phyloP scores from a whole-genome alignment of 2,113 vertebrate genomes.

The Gracilinanus agilis region DNA sequence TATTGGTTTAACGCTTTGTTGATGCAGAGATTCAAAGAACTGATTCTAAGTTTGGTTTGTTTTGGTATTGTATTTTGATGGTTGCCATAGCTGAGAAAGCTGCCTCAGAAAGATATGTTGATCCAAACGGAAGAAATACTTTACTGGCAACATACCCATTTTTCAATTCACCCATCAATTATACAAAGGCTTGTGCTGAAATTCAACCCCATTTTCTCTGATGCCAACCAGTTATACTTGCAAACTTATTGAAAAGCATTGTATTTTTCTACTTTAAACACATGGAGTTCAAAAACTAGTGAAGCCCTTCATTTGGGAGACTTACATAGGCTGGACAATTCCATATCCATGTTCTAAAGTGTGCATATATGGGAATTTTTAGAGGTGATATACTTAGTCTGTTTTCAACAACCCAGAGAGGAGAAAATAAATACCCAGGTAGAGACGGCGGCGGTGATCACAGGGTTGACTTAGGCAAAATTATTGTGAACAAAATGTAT shows the following conservation, averaged over 20 bases:
- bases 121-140: not conserved
- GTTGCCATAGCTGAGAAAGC: not conserved
- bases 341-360: not conserved
- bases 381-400: not conserved
- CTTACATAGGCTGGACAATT: not conserved
- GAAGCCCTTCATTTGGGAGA: not conserved
- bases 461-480: not conserved
- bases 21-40: not conserved
- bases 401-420: not conserved
- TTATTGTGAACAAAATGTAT: not conserved
- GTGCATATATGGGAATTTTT: not conserved
- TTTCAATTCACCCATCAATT: not conserved
- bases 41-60: not conserved
- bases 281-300: not conserved
- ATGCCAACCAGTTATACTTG: not conserved
- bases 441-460: not conserved
- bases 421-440: not conserved
- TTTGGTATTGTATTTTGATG: not conserved
- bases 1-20: not conserved
- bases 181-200: not conserved
- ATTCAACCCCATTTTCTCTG: not conserved
- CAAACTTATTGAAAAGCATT: not conserved
- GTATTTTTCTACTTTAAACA: not conserved
- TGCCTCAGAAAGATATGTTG: not conserved
- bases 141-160: not conserved